Evolutionary conservation across 2,797 vertebrate species (phyloP).

Genomic region (Poecilia gillii): DNA sequence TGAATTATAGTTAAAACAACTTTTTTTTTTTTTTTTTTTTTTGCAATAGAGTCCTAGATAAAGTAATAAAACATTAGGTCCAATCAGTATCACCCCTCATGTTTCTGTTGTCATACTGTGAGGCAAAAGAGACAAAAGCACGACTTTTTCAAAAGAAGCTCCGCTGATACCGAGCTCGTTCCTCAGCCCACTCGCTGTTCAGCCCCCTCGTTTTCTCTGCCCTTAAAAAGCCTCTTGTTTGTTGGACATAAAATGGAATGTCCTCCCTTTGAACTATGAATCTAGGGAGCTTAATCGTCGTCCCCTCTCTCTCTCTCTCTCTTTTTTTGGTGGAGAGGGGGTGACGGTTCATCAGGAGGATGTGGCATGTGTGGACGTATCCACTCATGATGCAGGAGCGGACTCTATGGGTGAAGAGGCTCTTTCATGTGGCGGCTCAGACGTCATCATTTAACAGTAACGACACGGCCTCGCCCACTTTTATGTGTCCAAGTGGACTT

Average conservation of each 20-base stretch:
- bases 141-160: conserved; percentile 57
- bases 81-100: conserved; percentile 38
- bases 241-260: conserved; percentile 47
- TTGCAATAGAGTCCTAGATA: neutral
- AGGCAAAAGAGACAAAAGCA: conserved; percentile 40
- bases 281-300: conserved; percentile 44
- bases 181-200: conserved; percentile 46
- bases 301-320: conserved; percentile 10
- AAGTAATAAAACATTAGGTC: conserved; percentile 32
- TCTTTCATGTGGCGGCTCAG: conserved; percentile 42
- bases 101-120: conserved; percentile 46
- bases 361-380: conserved; percentile 6
- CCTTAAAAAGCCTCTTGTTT: conserved; percentile 48
- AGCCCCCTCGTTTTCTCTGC: conserved; percentile 30
- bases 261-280: conserved; percentile 51
- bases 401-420: conserved; percentile 8
- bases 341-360: conserved; percentile 22
- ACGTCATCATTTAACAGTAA: conserved; percentile 24
- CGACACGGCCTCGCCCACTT: conserved; percentile 31
- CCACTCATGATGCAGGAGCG: conserved; percentile 18
- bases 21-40: neutral
- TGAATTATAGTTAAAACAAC: neutral
- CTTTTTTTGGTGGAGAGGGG: neutral
- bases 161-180: conserved; percentile 29
- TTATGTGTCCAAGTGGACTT: conserved; percentile 34